These are phyloP conservation scores for Seriola quinqueradiata DNA, from an alignment of 2,113 vertebrate genomes.

Conservation along the genomic window DNA sequence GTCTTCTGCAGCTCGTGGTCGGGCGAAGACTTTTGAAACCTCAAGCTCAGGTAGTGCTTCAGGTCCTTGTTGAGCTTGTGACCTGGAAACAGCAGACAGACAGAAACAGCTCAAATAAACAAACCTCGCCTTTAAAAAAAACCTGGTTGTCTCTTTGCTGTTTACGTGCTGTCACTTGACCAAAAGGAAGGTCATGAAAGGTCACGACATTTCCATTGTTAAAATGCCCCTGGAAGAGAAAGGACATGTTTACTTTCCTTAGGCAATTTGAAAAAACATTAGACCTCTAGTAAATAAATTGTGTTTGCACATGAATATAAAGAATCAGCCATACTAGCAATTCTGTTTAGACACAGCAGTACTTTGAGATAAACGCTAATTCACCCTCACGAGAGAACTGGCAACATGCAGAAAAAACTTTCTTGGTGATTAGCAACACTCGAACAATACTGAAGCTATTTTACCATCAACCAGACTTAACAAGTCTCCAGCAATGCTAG, in stretches of 20 bases:
- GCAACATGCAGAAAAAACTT: neutral
- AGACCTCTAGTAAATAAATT: neutral
- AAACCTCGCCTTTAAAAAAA: neutral
- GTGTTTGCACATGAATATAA: neutral
- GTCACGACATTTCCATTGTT: constrained; percentile 24
- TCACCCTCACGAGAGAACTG: neutral
- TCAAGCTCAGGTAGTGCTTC: constrained; percentile 92
- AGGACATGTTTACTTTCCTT: neutral
- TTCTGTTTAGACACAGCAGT: neutral
- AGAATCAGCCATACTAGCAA: neutral
- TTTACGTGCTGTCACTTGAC: constrained; percentile 17
- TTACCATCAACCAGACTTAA: neutral
- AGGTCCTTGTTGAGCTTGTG: constrained; percentile 93
- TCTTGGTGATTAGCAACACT: neutral
- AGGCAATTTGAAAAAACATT: neutral
- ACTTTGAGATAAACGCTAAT: neutral
- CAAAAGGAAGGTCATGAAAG: constrained; percentile 18
- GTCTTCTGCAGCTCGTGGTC: constrained; percentile 95
- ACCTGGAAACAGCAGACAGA: constrained; percentile 83
- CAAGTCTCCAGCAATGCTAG: neutral
- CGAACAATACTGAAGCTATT: neutral
- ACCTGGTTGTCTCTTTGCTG: neutral
- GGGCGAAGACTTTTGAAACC: constrained; percentile 93
- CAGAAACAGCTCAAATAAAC: constrained; percentile 31
- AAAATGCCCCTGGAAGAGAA: constrained; percentile 27